Percentiles rank a stretch among this genome's conserved stretches.
Evolutionary conservation across 1,140 invertebrate genomes (phyloP).

Genomic region (Drosophila simulans): DNA sequence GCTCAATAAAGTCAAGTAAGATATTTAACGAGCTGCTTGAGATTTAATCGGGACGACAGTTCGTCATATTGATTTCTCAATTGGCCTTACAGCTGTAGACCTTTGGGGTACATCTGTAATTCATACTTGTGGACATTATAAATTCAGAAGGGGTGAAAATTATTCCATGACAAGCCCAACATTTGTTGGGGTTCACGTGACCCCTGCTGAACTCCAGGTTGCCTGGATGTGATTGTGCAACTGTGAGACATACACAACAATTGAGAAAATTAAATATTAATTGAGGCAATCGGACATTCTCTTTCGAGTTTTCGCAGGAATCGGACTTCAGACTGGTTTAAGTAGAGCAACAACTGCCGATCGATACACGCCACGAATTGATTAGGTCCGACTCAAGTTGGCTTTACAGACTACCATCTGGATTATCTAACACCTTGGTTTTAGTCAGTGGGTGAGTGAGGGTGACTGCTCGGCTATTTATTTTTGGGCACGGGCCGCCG

Average conservation of each 20-base stretch:
- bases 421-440: slow-evolving; percentile 60
- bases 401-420: slow-evolving; percentile 25
- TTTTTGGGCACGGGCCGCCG: slow-evolving; percentile 33
- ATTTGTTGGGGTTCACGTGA: slow-evolving; percentile 57
- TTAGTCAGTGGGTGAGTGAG: slow-evolving; percentile 19
- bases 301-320: slow-evolving; percentile 36
- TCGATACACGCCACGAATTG: slow-evolving; percentile 31
- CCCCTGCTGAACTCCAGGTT: slow-evolving; percentile 9
- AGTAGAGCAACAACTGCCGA: slow-evolving; percentile 7
- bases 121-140: slow-evolving; percentile 25
- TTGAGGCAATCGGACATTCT: slow-evolving; percentile 63
- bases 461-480: slow-evolving; percentile 36
- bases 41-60: not conserved
- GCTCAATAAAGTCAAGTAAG: slow-evolving; percentile 49
- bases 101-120: slow-evolving; percentile 24
- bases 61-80: slow-evolving; percentile 10
- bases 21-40: slow-evolving; percentile 4
- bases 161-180: slow-evolving; percentile 35
- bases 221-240: slow-evolving; percentile 41
- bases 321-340: slow-evolving; percentile 35
- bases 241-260: slow-evolving; percentile 10
- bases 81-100: slow-evolving; percentile 10
- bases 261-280: slow-evolving; percentile 62
- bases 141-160: slow-evolving; percentile 25
- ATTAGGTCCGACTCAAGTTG: slow-evolving; percentile 15